phyloP scores from a whole-genome alignment of 2,888 invertebrate genomes.

The Diploptera punctata region DNA sequence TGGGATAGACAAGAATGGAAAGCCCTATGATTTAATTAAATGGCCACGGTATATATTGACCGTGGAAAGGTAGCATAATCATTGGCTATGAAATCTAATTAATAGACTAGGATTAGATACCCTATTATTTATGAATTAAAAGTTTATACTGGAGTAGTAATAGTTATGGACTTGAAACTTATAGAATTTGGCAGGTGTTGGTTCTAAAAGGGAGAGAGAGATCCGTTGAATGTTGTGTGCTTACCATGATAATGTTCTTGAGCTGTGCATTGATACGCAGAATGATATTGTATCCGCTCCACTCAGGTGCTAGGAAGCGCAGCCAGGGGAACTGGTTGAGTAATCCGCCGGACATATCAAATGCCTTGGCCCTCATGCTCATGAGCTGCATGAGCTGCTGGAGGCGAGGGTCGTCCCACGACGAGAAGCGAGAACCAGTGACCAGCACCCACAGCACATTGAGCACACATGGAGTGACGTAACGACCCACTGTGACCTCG shows the following conservation, averaged over 20 bases:
- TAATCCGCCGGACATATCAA: conserved; percentile 66
- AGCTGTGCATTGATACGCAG: conserved; percentile 62
- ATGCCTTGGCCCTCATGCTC: conserved; percentile 59
- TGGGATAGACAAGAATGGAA: too few relatives aligned
- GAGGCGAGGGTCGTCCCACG: conserved; percentile 55
- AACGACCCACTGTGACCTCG: not conserved
- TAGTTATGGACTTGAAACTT: too few relatives aligned
- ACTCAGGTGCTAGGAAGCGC: conserved; percentile 65
- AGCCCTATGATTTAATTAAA: too few relatives aligned
- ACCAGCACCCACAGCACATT: conserved; percentile 70
- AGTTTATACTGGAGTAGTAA: too few relatives aligned
- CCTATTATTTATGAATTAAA: too few relatives aligned
- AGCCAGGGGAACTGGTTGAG: conserved; percentile 68
- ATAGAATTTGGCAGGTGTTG: too few relatives aligned
- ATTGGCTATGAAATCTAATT: too few relatives aligned
- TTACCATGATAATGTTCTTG: conserved; percentile 60
- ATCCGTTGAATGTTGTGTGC: too few relatives aligned
- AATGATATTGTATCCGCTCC: conserved; percentile 66
- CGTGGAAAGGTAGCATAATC: too few relatives aligned
- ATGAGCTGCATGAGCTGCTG: conserved; percentile 58
- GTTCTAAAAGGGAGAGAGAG: too few relatives aligned
- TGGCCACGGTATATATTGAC: too few relatives aligned
- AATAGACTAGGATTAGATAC: too few relatives aligned
- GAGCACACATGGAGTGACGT: conserved; percentile 63
- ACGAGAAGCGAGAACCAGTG: conserved; percentile 58